These are phyloP conservation scores for Drosophila cracens DNA, from an alignment of 2,888 invertebrate genomes.

Conservation along the genomic window DNA sequence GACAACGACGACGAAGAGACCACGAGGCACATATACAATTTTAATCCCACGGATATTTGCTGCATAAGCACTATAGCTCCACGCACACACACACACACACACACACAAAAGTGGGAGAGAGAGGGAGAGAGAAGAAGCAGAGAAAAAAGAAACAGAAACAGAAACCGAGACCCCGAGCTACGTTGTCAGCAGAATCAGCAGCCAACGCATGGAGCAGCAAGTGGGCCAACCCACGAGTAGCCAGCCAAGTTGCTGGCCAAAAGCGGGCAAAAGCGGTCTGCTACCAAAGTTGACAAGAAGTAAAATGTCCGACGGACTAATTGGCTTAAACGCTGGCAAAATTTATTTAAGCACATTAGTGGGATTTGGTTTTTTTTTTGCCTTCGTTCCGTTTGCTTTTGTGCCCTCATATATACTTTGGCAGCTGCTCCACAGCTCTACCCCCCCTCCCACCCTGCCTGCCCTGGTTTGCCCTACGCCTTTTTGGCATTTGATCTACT, in stretches of 20 bases:
- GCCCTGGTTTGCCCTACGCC: constrained; percentile 11
- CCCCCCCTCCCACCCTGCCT: constrained; percentile 2
- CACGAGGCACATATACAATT: constrained; percentile 68
- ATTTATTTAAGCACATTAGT: constrained; percentile 82
- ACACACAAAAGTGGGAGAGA: background rate
- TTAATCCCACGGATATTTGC: constrained; percentile 81
- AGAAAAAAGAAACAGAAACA: constrained; percentile 33
- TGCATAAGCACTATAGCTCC: constrained; percentile 74
- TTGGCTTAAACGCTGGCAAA: constrained; percentile 83
- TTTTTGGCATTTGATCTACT: constrained; percentile 58
- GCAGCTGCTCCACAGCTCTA: constrained; percentile 57
- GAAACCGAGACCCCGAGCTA: constrained; percentile 54
- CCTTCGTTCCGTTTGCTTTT: constrained; percentile 42
- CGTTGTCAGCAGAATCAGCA: constrained; percentile 71
- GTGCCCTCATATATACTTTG: constrained; percentile 26
- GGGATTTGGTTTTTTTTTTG: constrained; percentile 79
- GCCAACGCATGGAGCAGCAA: constrained; percentile 66
- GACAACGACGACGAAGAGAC: constrained; percentile 39
- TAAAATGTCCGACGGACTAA: constrained; percentile 84
- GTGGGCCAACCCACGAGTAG: constrained; percentile 66
- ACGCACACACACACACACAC: constrained; percentile 16
- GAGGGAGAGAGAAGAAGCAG: constrained; percentile 13
- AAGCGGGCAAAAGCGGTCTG: constrained; percentile 53
- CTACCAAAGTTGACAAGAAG: constrained; percentile 83
- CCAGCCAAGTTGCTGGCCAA: constrained; percentile 31